Conservation (phyloP, 2,888 invertebrate genomes). For the Torymus texanus region DNA sequence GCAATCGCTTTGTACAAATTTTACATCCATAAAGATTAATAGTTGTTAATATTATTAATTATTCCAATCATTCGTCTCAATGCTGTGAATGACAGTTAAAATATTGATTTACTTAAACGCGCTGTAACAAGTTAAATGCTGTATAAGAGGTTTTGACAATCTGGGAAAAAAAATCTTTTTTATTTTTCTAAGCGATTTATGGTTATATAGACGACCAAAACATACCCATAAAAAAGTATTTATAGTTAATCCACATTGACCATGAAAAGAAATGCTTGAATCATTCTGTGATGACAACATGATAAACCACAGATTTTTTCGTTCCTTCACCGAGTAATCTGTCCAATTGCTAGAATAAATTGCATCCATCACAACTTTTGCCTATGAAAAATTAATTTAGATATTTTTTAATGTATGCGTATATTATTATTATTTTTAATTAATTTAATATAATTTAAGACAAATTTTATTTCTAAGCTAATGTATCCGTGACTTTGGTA, state of each 20-base stretch:
- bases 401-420: not conserved
- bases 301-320: constrained; percentile 36
- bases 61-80: too few relatives aligned
- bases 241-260: constrained; percentile 44
- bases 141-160: constrained; percentile 11
- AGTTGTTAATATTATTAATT: too few relatives aligned
- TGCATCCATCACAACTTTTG: constrained; percentile 33
- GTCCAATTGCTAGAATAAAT: constrained; percentile 48
- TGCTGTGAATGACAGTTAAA: not conserved
- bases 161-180: too few relatives aligned
- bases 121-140: constrained; percentile 39
- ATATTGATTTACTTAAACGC: not conserved
- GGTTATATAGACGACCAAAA: not conserved
- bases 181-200: not conserved
- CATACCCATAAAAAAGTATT: constrained; percentile 50
- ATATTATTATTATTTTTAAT: too few relatives aligned
- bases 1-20: too few relatives aligned
- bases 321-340: not conserved
- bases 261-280: constrained; percentile 46
- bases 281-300: constrained; percentile 39
- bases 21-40: too few relatives aligned
- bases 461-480: too few relatives aligned
- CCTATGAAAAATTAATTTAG: constrained; percentile 31
- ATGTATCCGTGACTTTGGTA: too few relatives aligned
- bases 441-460: too few relatives aligned